Evolutionary conservation across 2,888 invertebrate genomes (phyloP).

Genomic region (Dione vanillae): DNA sequence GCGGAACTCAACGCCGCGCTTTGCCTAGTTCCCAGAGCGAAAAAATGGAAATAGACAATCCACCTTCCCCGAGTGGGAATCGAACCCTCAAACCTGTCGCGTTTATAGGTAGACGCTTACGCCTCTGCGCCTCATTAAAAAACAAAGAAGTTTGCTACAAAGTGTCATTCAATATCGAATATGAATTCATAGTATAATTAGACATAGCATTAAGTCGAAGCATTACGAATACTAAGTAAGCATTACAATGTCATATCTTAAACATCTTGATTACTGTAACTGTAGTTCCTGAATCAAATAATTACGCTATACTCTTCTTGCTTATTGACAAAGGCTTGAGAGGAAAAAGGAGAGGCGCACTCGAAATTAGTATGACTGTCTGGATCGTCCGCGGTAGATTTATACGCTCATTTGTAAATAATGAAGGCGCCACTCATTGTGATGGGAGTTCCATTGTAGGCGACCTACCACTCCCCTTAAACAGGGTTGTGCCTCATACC

Average conservation of each 20-base stretch:
- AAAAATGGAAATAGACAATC: no score
- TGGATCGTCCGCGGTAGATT: constrained; percentile 72
- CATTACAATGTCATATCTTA: constrained; percentile 32
- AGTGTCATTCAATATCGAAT: background rate
- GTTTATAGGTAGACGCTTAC: no score
- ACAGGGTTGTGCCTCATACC: constrained; percentile 61
- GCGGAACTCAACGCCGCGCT: no score
- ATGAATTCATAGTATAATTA: background rate
- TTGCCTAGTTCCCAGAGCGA: no score
- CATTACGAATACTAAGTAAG: constrained; percentile 39
- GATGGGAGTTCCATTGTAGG: constrained; percentile 74
- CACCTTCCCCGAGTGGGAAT: no score
- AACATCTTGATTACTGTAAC: constrained; percentile 42
- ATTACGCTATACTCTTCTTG: constrained; percentile 32
- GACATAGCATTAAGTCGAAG: background rate
- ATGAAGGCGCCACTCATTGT: constrained; percentile 82
- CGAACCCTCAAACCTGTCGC: no score
- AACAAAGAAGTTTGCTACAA: no score
- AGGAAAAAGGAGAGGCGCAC: constrained; percentile 38
- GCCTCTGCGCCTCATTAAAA: no score
- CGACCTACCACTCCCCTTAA: constrained; percentile 69
- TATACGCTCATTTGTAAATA: constrained; percentile 81
- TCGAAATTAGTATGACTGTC: constrained; percentile 63
- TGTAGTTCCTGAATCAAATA: constrained; percentile 42
- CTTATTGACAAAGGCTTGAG: constrained; percentile 1